Percentiles rank a stretch among this genome's conserved stretches.
phyloP scores from a whole-genome alignment of 1,140 invertebrate species.

The Procambarus virginalis region DNA sequence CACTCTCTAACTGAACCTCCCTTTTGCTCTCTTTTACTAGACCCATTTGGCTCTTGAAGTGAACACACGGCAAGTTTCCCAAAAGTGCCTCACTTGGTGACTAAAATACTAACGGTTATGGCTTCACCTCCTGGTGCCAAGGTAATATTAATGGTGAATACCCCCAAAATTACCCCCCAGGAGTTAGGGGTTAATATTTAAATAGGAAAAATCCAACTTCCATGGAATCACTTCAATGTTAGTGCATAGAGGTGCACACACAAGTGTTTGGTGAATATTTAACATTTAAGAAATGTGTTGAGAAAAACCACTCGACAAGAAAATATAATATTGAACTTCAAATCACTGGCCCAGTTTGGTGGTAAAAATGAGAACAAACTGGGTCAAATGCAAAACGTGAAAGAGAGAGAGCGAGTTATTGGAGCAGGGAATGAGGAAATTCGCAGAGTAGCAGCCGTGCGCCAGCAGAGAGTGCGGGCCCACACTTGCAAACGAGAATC shows the following conservation, averaged over 20 bases:
- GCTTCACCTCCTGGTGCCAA: neutral
- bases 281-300: too few relatives aligned
- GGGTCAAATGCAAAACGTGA: too few relatives aligned
- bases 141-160: neutral
- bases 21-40: neutral
- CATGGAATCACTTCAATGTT: neutral
- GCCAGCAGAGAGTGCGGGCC: neutral
- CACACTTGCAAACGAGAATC: neutral
- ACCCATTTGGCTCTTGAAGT: neutral
- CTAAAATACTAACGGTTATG: neutral
- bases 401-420: too few relatives aligned
- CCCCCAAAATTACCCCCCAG: neutral
- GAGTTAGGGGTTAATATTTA: neutral
- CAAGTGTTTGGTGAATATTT: too few relatives aligned
- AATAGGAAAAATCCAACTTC: neutral
- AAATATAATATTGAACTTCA: too few relatives aligned
- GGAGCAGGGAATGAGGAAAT: neutral
- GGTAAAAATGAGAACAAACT: too few relatives aligned
- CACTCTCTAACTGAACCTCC: constrained; percentile 1
- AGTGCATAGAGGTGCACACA: too few relatives aligned
- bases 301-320: too few relatives aligned
- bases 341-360: too few relatives aligned
- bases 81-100: neutral
- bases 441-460: neutral
- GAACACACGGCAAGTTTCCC: neutral